These are phyloP conservation scores for Calypte anna DNA, from an alignment of 2,113 vertebrate genomes.

Conservation along the genomic window DNA sequence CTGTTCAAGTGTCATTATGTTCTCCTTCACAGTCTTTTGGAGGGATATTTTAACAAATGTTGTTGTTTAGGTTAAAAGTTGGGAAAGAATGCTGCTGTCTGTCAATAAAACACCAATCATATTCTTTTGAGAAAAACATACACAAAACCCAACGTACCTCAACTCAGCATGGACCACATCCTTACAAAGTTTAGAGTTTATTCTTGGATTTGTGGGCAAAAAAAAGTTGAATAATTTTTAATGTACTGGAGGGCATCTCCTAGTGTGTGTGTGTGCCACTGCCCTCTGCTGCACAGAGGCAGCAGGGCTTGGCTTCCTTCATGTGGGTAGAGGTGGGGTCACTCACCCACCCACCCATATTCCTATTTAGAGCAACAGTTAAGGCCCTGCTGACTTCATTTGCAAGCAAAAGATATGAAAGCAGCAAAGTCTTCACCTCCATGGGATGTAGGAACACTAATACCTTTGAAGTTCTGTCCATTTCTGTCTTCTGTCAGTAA, in stretches of 20 bases:
- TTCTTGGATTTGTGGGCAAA: background rate
- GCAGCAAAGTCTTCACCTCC: background rate
- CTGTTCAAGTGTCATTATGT: background rate
- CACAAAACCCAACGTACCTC: background rate
- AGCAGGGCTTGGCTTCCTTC: background rate
- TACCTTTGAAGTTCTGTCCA: background rate
- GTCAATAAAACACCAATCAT: background rate
- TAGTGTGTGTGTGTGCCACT: background rate
- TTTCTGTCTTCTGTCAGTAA: background rate
- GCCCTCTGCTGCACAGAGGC: background rate
- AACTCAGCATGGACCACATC: background rate
- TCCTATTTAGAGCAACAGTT: background rate
- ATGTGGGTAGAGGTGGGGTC: background rate
- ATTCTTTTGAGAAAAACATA: background rate
- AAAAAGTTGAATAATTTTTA: background rate
- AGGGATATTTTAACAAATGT: background rate
- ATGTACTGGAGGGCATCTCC: background rate
- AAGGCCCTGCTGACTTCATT: background rate
- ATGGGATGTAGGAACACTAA: background rate
- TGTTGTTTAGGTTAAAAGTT: background rate
- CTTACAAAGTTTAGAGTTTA: fast-evolving
- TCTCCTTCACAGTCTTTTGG: background rate
- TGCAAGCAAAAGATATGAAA: background rate
- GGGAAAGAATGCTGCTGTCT: background rate
- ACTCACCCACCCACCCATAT: background rate